Evolutionary conservation across 2,113 vertebrate species (phyloP), one percentile per base, ranked within the genome.

Genomic region (Cyprinodon variegatus): DNA sequence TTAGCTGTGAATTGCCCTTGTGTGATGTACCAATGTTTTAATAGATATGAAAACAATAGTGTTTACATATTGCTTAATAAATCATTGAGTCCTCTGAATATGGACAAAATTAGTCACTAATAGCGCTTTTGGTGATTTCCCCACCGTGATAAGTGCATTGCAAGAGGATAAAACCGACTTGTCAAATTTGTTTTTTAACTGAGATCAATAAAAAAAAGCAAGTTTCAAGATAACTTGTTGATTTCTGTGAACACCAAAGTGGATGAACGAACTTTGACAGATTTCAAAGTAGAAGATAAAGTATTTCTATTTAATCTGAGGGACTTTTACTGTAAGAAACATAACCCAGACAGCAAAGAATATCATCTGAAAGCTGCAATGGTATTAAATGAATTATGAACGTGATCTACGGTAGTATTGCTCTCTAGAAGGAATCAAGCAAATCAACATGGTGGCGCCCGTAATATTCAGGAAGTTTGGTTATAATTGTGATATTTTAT

Each of bases 1-100:
- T 57, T 72, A 65, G 70, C 73, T 88, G 75, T 85, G 83, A 93
- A 77, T 91, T 29, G 29, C 1, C 29, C 29, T 29, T 29, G 29
- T 29, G 29, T 29, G 29, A 29, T 29, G 29, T 29, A 1, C 29
- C 29, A 29, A 29, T 29, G 29, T 29, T 29, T 29, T 29, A 29
- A 29, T 29, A 29, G 29, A 29, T 29, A 29, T 29, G 29, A 29
- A 70, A 70, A 11, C 0, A 0, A 0, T n/a, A 40, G 60, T 29
- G 7, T 41, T 66, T 37, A 29, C n/a, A 36, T 22, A 40, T n/a
- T 46, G 20, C 7, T 46, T 69, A 50, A 53, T 9, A 70, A 41
- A 17, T 76, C 0, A 6, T 20, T 29, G 14, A 0, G 0, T 59
- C n/a, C 29, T 22, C 57, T 61, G 7, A 61, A 8, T 61, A n/a